Percentiles rank a stretch among this genome's conserved stretches.
Conservation (phyloP, 1,140 invertebrate species). For the Bombus pyrosoma region DNA sequence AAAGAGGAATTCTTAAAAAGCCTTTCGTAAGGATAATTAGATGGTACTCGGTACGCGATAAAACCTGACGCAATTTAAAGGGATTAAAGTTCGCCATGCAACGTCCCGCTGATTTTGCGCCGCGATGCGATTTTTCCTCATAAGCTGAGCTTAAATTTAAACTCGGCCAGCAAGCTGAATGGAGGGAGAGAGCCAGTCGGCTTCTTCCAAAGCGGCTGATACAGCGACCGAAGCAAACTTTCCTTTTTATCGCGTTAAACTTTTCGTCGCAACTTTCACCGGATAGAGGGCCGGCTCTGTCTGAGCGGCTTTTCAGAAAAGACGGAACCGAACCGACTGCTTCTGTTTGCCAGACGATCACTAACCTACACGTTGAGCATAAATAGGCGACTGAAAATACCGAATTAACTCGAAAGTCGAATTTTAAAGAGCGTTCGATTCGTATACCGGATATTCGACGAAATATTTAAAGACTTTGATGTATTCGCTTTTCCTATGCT, state of each 20-base stretch:
- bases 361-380: not conserved
- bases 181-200: not conserved
- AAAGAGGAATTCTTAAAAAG: not conserved
- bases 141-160: slow-evolving; percentile 45
- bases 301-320: not conserved
- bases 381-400: too few species aligned
- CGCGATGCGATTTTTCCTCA: slow-evolving; percentile 8
- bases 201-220: slow-evolving; percentile 24
- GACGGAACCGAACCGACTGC: not conserved
- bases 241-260: slow-evolving; percentile 29
- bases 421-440: too few species aligned
- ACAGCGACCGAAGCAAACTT: slow-evolving; percentile 22
- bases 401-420: too few species aligned
- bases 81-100: slow-evolving; percentile 13
- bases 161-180: slow-evolving; percentile 31
- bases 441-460: too few species aligned
- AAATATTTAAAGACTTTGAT: too few species aligned
- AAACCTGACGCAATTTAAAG: slow-evolving; percentile 15
- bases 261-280: slow-evolving; percentile 13
- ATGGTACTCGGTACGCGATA: slow-evolving; percentile 30
- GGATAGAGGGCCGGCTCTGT: not conserved
- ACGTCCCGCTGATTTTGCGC: slow-evolving; percentile 19
- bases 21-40: slow-evolving; percentile 19
- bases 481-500: too few species aligned
- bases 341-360: not conserved